Conservation (phyloP, 2,888 invertebrate species). For the Tetranychus piercei region DNA sequence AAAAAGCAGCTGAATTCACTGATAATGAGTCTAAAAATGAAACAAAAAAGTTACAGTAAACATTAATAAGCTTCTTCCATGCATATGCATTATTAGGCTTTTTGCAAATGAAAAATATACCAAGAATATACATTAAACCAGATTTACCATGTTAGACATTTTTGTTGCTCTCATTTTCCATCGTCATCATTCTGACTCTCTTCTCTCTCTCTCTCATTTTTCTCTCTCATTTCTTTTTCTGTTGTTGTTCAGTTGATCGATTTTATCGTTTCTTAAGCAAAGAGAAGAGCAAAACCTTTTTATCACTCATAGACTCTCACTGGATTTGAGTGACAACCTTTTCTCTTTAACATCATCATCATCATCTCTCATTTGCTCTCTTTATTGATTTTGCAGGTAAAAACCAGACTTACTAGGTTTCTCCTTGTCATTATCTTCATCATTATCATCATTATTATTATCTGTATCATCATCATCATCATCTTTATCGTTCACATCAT, state of each 20-base stretch:
- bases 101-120: neutral
- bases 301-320: neutral
- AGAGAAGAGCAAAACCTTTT: neutral
- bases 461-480: neutral
- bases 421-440: neutral
- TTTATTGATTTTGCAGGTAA: neutral
- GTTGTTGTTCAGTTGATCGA: neutral
- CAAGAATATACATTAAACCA: neutral
- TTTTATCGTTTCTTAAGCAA: slow-evolving; percentile 5
- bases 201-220: neutral
- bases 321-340: neutral
- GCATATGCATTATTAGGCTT: too few relatives aligned
- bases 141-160: slow-evolving; percentile 7
- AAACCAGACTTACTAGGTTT: too few relatives aligned
- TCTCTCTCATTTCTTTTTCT: neutral
- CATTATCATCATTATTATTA: neutral
- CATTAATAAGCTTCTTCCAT: too few relatives aligned
- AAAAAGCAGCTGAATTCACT: too few relatives aligned
- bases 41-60: too few relatives aligned
- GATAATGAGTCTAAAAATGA: too few relatives aligned
- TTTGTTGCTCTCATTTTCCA: slow-evolving; percentile 8
- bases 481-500: slow-evolving; percentile 3
- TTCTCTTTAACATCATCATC: neutral
- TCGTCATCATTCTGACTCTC: neutral
- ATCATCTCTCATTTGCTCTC: neutral